phyloP scores from a whole-genome alignment of 2,797 vertebrate genomes.

The Lacerta agilis region DNA sequence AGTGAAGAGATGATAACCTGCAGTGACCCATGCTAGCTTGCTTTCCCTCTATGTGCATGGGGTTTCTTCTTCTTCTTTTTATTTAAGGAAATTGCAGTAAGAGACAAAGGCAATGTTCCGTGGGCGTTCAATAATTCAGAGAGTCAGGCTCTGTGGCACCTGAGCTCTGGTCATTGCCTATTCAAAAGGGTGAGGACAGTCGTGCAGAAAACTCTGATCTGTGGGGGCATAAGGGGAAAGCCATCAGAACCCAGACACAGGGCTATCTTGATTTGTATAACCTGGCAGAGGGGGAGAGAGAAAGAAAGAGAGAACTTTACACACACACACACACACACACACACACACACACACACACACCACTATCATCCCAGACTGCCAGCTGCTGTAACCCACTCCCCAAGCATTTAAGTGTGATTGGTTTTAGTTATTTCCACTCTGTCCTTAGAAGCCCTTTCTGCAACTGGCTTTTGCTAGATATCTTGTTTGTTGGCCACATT shows the following conservation, averaged over 20 bases:
- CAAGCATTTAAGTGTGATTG: background rate
- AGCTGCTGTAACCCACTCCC: background rate
- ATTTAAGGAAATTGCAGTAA: conserved; percentile 44
- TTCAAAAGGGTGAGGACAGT: conserved; percentile 50
- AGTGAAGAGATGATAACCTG: conserved; percentile 51
- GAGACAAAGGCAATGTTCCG: conserved; percentile 71
- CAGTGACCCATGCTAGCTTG: conserved; percentile 36
- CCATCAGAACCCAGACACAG: fast-evolving
- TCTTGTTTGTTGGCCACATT: background rate
- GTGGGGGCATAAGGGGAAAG: background rate
- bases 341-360: no score
- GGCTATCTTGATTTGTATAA: background rate
- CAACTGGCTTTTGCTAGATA: background rate
- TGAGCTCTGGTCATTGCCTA: conserved; percentile 57
- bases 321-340: no score
- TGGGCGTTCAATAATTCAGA: conserved; percentile 84
- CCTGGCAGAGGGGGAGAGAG: background rate
- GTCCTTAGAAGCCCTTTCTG: background rate
- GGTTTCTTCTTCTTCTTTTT: background rate
- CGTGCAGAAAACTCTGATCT: conserved; percentile 31
- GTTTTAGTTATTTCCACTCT: conserved; percentile 15
- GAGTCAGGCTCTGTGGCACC: conserved; percentile 31
- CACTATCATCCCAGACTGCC: background rate
- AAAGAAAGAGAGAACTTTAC: background rate
- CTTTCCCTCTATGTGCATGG: conserved; percentile 8